phyloP scores from a whole-genome alignment of 2,888 invertebrate genomes.

The Ypsolopha sequella region DNA sequence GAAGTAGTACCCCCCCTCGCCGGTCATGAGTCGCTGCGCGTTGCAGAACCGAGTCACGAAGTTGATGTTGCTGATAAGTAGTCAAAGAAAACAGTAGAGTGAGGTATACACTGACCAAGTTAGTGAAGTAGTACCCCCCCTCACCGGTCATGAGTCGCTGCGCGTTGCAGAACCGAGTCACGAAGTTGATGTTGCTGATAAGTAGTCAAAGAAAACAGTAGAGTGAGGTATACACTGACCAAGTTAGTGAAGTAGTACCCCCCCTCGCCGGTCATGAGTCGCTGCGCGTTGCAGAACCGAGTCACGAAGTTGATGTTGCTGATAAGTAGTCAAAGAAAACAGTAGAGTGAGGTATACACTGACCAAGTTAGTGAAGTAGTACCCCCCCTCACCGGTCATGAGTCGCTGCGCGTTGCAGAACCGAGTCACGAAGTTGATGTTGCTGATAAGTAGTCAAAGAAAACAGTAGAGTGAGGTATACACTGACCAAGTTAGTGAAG shows the following conservation, averaged over 20 bases:
- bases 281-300: conserved; percentile 92
- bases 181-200: conserved; percentile 97
- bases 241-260: conserved; percentile 99
- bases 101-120: conserved; percentile 87
- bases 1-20: conserved; percentile 98
- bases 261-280: conserved; percentile 97
- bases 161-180: conserved; percentile 96
- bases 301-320: conserved; percentile 98
- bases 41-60: conserved; percentile 97
- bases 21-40: conserved; percentile 93
- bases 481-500: conserved; percentile 94
- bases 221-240: too few relatives aligned
- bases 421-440: conserved; percentile 95
- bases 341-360: too few relatives aligned
- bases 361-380: conserved; percentile 98
- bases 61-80: conserved; percentile 97
- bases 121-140: conserved; percentile 98
- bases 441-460: conserved; percentile 96
- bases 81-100: too few relatives aligned
- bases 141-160: conserved; percentile 96
- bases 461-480: too few relatives aligned
- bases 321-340: too few relatives aligned
- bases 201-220: too few relatives aligned
- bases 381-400: conserved; percentile 98
- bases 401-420: conserved; percentile 94